Conservation (phyloP, 1,140 invertebrate genomes). For the Trichomalopsis sarcophagae region DNA sequence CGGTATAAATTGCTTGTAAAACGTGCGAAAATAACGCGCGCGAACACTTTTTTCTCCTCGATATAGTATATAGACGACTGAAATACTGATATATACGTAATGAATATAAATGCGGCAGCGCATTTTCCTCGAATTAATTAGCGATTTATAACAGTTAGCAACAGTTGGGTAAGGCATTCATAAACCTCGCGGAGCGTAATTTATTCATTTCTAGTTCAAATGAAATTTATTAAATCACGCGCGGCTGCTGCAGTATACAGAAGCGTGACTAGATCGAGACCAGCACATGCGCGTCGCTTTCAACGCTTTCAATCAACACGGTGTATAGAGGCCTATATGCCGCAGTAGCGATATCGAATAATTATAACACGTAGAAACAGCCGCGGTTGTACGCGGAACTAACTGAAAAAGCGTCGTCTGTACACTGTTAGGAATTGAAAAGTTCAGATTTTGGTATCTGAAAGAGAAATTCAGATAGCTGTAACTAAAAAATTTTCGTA, state of each 20-base stretch:
- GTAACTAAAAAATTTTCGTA: no score
- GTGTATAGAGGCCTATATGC: no score
- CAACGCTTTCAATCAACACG: not conserved
- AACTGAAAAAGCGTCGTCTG: not conserved
- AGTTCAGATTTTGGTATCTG: no score
- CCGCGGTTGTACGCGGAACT: not conserved
- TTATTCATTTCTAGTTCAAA: not conserved
- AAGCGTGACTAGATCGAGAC: not conserved
- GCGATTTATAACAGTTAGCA: not conserved
- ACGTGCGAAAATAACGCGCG: no score
- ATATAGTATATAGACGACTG: no score
- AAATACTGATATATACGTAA: no score
- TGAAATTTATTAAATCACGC: not conserved
- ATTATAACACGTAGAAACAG: not conserved
- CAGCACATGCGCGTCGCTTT: not conserved
- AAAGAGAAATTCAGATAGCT: no score
- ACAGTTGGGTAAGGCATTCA: not conserved
- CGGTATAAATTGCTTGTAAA: not conserved
- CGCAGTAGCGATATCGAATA: constrained; percentile 1
- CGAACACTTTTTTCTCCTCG: no score
- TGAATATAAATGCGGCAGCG: no score
- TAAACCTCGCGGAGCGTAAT: not conserved
- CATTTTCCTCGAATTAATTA: not conserved
- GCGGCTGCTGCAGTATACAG: not conserved
- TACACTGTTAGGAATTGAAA: no score